Base-by-base conservation (phyloP, 2,113 vertebrate genomes). In the Passer domesticus region DNA sequence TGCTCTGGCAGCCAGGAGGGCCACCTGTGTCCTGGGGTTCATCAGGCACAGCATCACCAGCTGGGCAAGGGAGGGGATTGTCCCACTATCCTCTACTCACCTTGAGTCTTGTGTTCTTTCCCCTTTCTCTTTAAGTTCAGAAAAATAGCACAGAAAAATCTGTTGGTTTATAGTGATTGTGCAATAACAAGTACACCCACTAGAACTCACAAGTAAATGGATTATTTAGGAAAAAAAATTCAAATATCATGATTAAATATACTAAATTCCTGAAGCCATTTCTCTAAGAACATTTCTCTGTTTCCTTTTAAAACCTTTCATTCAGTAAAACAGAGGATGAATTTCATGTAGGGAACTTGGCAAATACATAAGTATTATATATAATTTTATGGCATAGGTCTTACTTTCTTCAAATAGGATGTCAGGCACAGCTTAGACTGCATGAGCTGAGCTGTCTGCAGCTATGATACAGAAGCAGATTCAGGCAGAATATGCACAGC, bases 21-120 rank as follows among this genome's bases (percentile, higher is more conserved):
- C 7, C 39, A 31, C 0, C 1, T 0, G 0, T 60, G 24, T 60
- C 39, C 30, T 60, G 16, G n/a, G 20, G 9, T 0, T 0, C 20
- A 53, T n/a, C 24, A 68, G 46, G 39, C 1, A 30, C 16, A 41
- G 24, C 46, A 47, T 47, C 4, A 0, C 16, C 52, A 60, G 24
- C 9, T 1, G 0, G 46, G 17, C 9, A 39, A 46, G 20, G 39
- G 9, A 68, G n/a, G 27, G 4, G 7, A 41, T 67, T 41, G 16
- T 53, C 11, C 30, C 2, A 0, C n/a, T 68, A 19, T 74, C 1
- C 52, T 46, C 30, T 75, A 47, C 21, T 53, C 24, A 30, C 9
- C 5, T 68, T 16, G 7, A 60, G 8, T 20, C n/a, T 17, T 52
- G 16, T 49, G 18, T 37, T 41, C 3, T 64, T 90, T 82, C 20